A percentile compares a stretch with the other conserved stretches of the same genome.
Evolutionary conservation across 2,888 invertebrate genomes (phyloP).

Genomic region (Anthoptus insignis): DNA sequence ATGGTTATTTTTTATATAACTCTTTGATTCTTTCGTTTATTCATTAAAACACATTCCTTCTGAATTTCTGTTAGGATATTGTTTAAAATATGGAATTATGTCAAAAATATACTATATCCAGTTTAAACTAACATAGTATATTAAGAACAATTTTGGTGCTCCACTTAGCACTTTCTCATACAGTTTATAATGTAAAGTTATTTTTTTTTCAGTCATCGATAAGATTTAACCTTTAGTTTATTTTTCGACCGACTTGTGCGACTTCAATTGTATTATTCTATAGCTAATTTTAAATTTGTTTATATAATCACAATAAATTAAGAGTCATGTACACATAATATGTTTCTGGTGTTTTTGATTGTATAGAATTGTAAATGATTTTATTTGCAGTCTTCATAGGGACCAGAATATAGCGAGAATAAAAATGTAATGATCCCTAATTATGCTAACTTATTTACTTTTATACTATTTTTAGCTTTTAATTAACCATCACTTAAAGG

Average conservation of each 20-base stretch:
- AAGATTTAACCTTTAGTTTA: no score
- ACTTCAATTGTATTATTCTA: slow-evolving; percentile 8
- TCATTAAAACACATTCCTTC: slow-evolving; percentile 30
- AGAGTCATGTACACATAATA: slow-evolving; percentile 5
- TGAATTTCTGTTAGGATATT: slow-evolving; percentile 21
- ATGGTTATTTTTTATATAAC: background rate
- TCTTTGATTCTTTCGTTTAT: background rate
- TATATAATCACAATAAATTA: slow-evolving; percentile 15
- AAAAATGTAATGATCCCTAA: slow-evolving; percentile 37
- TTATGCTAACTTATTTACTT: slow-evolving; percentile 44
- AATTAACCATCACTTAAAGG: slow-evolving; percentile 38
- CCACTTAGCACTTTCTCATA: background rate
- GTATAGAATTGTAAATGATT: slow-evolving; percentile 10
- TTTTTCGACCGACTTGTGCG: no score
- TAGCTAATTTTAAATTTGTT: background rate
- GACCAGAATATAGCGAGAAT: slow-evolving; percentile 41
- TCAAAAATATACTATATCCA: background rate
- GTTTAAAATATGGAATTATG: slow-evolving; percentile 10
- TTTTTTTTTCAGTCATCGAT: background rate
- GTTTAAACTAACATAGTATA: background rate
- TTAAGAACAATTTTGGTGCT: background rate
- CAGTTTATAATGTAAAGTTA: background rate
- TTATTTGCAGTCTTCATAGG: slow-evolving; percentile 34
- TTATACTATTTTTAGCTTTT: slow-evolving; percentile 17
- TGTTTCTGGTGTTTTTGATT: slow-evolving; percentile 20